Conservation (phyloP, 2,888 invertebrate species). For the Acleris literana region DNA sequence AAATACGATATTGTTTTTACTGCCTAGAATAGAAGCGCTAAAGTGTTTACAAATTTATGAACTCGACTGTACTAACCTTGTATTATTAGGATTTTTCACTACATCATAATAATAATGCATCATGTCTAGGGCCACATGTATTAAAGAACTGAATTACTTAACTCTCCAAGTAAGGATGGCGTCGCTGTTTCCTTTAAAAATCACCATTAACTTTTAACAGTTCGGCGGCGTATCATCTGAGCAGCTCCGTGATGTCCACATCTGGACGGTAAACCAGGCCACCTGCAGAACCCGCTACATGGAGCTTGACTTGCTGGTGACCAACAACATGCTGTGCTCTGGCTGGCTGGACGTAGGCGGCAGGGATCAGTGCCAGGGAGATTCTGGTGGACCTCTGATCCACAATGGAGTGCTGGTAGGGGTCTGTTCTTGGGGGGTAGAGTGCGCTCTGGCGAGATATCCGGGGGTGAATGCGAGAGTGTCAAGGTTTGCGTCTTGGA, state of each 20-base stretch:
- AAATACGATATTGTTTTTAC: no score
- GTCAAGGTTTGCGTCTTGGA: conserved; percentile 40
- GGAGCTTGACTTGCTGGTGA: conserved; percentile 9
- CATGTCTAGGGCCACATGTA: no score
- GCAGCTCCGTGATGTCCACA: conserved; percentile 39
- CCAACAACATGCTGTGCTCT: conserved; percentile 37
- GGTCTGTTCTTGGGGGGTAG: conserved; percentile 39
- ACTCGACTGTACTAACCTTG: no score
- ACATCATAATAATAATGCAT: no score
- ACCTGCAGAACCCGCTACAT: conserved; percentile 36
- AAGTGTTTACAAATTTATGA: no score
- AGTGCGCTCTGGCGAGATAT: conserved; percentile 37
- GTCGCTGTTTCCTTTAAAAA: no score
- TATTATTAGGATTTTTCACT: no score
- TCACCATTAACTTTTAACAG: conserved; percentile 29
- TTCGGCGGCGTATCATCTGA: conserved; percentile 25
- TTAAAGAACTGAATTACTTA: no score
- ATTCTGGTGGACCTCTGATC: conserved; percentile 41
- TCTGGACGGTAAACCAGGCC: conserved; percentile 38
- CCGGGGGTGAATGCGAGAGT: conserved; percentile 44
- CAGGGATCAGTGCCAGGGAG: conserved; percentile 40
- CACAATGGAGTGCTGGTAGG: conserved; percentile 41
- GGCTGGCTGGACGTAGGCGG: conserved; percentile 28
- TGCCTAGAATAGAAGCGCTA: no score
- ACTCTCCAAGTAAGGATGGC: no score